phyloP scores from a whole-genome alignment of 2,888 invertebrate species.

The Polyommatus icarus region DNA sequence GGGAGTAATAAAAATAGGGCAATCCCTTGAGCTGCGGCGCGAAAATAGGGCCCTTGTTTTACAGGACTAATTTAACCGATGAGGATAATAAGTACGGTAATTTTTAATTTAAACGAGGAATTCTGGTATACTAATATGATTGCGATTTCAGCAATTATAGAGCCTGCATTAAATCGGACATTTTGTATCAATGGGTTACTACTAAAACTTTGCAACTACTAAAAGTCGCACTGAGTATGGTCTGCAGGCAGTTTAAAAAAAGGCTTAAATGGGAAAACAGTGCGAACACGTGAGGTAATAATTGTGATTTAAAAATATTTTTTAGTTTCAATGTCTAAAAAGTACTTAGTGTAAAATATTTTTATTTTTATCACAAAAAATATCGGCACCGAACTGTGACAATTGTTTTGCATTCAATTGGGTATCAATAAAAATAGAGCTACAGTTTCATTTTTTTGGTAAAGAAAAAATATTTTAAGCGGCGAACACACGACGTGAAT shows the following conservation, averaged over 20 bases:
- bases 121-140: too few species aligned
- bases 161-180: neutral
- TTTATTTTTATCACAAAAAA: neutral
- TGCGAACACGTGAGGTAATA: neutral
- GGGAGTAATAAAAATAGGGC: conserved; percentile 15
- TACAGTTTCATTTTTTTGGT: neutral
- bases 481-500: neutral
- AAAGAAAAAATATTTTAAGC: conserved; percentile 4
- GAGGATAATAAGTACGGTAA: neutral
- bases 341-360: neutral
- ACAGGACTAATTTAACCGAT: neutral
- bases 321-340: neutral
- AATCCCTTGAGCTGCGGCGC: neutral
- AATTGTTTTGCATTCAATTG: conserved; percentile 1
- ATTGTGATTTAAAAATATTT: neutral
- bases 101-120: neutral
- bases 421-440: neutral
- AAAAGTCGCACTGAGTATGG: neutral
- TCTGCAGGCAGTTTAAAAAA: too few species aligned
- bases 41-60: neutral
- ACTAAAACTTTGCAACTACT: neutral
- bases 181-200: neutral
- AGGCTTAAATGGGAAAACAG: too few species aligned
- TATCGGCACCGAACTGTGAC: neutral
- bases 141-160: neutral